Percentiles rank a stretch among this genome's conserved stretches.
These are phyloP conservation scores for Hemaris fuciformis DNA, from an alignment of 2,888 invertebrate genomes.

Conservation along the genomic window DNA sequence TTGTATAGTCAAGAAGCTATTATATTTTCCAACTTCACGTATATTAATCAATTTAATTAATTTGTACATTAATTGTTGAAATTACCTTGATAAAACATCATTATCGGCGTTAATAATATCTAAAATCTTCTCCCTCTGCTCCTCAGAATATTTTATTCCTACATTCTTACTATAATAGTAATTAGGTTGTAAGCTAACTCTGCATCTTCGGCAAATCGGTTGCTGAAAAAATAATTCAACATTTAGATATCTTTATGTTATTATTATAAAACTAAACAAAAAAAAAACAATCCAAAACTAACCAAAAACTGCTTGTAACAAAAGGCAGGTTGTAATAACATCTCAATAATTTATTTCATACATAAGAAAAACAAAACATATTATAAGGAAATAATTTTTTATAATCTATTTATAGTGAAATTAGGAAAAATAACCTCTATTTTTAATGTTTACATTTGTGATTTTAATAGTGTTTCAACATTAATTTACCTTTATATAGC, in stretches of 20 bases:
- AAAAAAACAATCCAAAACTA: background rate
- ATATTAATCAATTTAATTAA: background rate
- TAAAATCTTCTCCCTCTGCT: constrained; percentile 61
- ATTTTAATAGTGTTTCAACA: background rate
- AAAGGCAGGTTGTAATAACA: background rate
- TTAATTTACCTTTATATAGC: background rate
- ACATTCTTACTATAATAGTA: constrained; percentile 38
- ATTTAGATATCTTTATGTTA: background rate
- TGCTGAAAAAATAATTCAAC: background rate
- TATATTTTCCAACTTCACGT: no score
- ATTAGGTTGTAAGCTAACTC: background rate
- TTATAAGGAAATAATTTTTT: background rate
- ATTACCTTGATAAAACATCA: constrained; percentile 55
- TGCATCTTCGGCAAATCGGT: background rate
- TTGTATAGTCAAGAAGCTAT: no score
- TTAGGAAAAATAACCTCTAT: background rate
- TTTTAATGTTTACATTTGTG: background rate
- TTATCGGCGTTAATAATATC: constrained; percentile 59
- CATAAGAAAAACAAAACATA: background rate
- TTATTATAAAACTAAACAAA: background rate
- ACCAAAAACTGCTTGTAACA: background rate
- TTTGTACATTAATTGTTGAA: background rate
- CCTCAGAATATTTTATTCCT: constrained; percentile 57
- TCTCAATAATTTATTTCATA: background rate
- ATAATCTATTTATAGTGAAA: background rate